Conservation (phyloP, 2,888 invertebrate genomes). For the Tachina grossa region DNA sequence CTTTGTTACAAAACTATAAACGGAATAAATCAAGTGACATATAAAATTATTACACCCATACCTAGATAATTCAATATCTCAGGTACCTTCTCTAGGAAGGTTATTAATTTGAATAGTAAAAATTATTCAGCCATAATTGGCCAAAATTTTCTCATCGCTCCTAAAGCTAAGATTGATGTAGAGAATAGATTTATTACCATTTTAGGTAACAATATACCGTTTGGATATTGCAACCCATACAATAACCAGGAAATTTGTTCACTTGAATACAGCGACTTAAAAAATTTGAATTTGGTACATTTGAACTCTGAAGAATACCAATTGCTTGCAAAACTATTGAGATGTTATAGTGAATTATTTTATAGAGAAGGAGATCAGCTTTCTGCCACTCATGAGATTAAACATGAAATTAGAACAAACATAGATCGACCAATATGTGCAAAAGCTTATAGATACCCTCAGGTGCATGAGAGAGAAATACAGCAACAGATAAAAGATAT, state of each 20-base stretch:
- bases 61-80: conserved; percentile 64
- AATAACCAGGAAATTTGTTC: conserved; percentile 56
- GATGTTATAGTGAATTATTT: not conserved
- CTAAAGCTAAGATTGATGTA: conserved; percentile 57
- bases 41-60: conserved; percentile 58
- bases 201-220: conserved; percentile 49
- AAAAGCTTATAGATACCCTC: no score
- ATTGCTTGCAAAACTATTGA: conserved; percentile 2
- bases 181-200: conserved; percentile 54
- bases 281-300: conserved; percentile 29
- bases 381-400: conserved; percentile 2
- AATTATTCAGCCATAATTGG: conserved; percentile 59
- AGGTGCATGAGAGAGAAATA: not conserved
- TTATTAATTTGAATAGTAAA: conserved; percentile 56
- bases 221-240: conserved; percentile 34
- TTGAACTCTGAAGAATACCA: not conserved
- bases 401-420: conserved; percentile 18
- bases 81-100: conserved; percentile 62
- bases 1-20: conserved; percentile 60
- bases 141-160: conserved; percentile 59
- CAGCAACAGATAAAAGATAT: not conserved
- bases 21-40: conserved; percentile 58
- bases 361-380: conserved; percentile 24
- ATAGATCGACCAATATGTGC: conserved; percentile 2
- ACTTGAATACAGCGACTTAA: conserved; percentile 56